Evolutionary conservation across 2,888 invertebrate species (phyloP).

Genomic region (Philereme vetulata): DNA sequence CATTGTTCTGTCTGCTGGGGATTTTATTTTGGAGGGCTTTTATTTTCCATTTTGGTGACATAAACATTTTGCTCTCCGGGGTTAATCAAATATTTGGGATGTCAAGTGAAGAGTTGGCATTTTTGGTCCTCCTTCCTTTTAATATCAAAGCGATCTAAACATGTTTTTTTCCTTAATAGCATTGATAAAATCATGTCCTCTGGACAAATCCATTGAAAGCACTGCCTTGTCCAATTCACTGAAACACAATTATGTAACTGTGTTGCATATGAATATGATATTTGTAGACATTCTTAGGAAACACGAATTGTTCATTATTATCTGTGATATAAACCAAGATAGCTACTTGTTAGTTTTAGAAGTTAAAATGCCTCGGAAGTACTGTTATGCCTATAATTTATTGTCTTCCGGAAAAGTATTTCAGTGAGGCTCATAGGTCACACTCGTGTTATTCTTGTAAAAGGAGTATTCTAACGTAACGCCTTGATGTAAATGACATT

Average conservation of each 20-base stretch:
- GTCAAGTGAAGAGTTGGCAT: slow-evolving; percentile 77
- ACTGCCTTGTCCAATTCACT: slow-evolving; percentile 32
- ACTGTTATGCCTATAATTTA: slow-evolving; percentile 26
- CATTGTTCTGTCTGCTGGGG: slow-evolving; percentile 66
- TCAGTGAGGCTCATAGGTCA: slow-evolving; percentile 27
- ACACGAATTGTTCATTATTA: slow-evolving; percentile 44
- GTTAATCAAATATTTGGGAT: slow-evolving; percentile 61
- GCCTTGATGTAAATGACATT: neutral
- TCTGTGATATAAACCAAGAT: slow-evolving; percentile 61
- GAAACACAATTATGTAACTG: slow-evolving; percentile 13
- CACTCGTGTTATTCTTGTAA: slow-evolving; percentile 15
- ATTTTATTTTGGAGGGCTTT: slow-evolving; percentile 58
- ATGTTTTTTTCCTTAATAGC: slow-evolving; percentile 17
- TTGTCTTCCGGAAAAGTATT: slow-evolving; percentile 41
- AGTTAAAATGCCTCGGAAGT: slow-evolving; percentile 31
- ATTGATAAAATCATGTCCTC: slow-evolving; percentile 13
- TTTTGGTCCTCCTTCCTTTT: slow-evolving; percentile 53
- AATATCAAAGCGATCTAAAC: slow-evolving; percentile 1
- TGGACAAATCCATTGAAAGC: slow-evolving; percentile 19
- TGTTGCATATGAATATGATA: slow-evolving; percentile 15
- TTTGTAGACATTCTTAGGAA: slow-evolving; percentile 29
- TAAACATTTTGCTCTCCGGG: slow-evolving; percentile 68
- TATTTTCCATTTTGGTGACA: slow-evolving; percentile 49
- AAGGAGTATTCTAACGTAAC: neutral
- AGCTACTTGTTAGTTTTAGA: slow-evolving; percentile 44